phyloP scores from a whole-genome alignment of 2,888 invertebrate species.

The Drosophila prolongata region DNA sequence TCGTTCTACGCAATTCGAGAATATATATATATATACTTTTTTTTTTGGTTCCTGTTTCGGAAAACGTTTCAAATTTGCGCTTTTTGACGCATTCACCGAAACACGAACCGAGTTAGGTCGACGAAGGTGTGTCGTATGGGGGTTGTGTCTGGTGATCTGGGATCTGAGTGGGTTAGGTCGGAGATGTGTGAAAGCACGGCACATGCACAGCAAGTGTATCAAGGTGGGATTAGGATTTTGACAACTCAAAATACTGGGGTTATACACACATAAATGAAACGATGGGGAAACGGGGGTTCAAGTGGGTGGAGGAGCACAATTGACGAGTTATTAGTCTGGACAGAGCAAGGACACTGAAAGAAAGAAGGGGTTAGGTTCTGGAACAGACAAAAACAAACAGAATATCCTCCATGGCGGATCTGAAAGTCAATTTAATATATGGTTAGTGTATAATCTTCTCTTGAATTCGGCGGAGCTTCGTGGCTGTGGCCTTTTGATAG shows the following conservation, averaged over 20 bases:
- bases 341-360: neutral
- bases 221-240: neutral
- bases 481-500: conserved; percentile 26
- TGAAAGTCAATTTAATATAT: conserved; percentile 11
- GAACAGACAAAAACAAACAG: conserved; percentile 15
- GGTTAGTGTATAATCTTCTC: conserved; percentile 28
- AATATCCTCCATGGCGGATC: conserved; percentile 21
- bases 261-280: conserved; percentile 11
- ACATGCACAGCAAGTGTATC: conserved; percentile 1
- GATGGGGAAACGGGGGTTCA: neutral
- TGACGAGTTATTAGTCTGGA: neutral
- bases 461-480: conserved; percentile 33
- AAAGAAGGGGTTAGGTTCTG: neutral
- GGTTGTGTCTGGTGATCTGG: conserved; percentile 1
- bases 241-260: neutral
- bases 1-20: conserved; percentile 51
- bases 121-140: no score
- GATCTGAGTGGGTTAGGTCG: neutral
- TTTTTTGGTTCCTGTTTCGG: conserved; percentile 12
- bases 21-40: neutral
- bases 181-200: neutral
- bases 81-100: conserved; percentile 34
- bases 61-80: conserved; percentile 34
- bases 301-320: conserved; percentile 1
- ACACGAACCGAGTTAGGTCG: conserved; percentile 9